Evolutionary conservation across 2,888 invertebrate genomes (phyloP), one percentile per base, ranked within the genome.

Genomic region (Digitonthophagus gazella): DNA sequence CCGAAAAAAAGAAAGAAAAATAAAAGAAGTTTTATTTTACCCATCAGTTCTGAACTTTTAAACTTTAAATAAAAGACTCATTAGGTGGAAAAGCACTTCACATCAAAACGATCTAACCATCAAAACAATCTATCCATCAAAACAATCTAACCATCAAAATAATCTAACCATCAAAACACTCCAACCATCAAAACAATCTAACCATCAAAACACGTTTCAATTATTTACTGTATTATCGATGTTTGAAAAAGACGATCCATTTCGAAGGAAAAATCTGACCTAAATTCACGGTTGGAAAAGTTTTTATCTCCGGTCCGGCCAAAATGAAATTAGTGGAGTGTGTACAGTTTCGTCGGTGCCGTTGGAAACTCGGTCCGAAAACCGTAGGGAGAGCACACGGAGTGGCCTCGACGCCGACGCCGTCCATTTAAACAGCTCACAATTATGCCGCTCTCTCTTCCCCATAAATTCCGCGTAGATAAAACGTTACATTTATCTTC

Each of bases 401-500:
- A 15, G 54, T 55, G 15, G 71, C 64, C 72, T 69, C 72, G 69
- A 8, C 20, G 64, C 72, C 68, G 70, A 69, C 78, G 79, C 73
- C 75, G 76, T 78, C 78, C 80, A 79, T 77, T 80, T 80, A 80
- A 80, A 79, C 80, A 80, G 78, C 77, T 78, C 78, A 80, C 80
- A 80, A 81, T 81, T 81, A 81, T 81, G 79, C 79, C 76, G 75
- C 79, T 77, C 79, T 44, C 28, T 76, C 76, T 78, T 79, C 77
- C 80, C 78, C 81, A 81, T 81, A 81, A 81, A 81, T 81, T 80
- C 78, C 77, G 28, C 78, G 77, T 78, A 81, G 80, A 82, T 81
- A 82, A 81, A 81, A 80, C 78, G 79, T 76, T 76, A 80, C 81
- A 82, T 82, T 81, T 80, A 82, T 82, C 82, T 81, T 82, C 81